Base-by-base conservation (phyloP, 2,797 vertebrate genomes). In the Characodon lateralis region DNA sequence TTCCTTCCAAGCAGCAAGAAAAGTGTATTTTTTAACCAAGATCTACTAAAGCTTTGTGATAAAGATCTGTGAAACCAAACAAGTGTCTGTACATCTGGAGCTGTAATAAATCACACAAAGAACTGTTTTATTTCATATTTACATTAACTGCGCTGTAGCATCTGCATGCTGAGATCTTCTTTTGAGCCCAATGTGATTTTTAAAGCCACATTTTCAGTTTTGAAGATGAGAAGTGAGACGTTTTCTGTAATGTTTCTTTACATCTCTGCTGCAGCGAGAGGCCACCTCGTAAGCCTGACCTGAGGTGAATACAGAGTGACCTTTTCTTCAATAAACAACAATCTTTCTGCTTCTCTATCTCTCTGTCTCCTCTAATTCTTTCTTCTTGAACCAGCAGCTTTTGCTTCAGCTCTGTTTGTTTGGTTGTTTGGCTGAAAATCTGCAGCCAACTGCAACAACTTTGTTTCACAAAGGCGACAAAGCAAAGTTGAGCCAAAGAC, bases 261-360 rank as follows among this genome's bases (percentile, higher is more conserved):
- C 76, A 56, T 87, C 90, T 77, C 58, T 87, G 70, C 84, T 89
- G 84, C 93, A 94, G 93, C 28, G 91, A 94, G 88, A 93, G 88
- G 85, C 91, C 91, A 0, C 93, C 92, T 88, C 91, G 85, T 72
- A 94, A 94, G 88, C 91, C 93, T 0, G 93, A 89, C 84, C 87
- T 92, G 84, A 93, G 93, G 93, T 94, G 90, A 93, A 89, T 88
- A 88, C 77, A 72, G 79, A 85, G 66, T 75, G 77, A 82, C 0
- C 2, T 66, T 66, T 73, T 16, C 50, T 51, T 51, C 24, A 12
- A 50, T 13, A 51, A 74, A 4, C 9, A 48, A 70, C 80, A 53
- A 51, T 22, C 51, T 24, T 5, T 22, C 12, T 31, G 4, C 28
- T 12, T 51, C 16, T 72, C 24, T 24, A n/a, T 28, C 39, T 71